Conservation (phyloP, 2,113 vertebrate genomes). For the Neogale vison region DNA sequence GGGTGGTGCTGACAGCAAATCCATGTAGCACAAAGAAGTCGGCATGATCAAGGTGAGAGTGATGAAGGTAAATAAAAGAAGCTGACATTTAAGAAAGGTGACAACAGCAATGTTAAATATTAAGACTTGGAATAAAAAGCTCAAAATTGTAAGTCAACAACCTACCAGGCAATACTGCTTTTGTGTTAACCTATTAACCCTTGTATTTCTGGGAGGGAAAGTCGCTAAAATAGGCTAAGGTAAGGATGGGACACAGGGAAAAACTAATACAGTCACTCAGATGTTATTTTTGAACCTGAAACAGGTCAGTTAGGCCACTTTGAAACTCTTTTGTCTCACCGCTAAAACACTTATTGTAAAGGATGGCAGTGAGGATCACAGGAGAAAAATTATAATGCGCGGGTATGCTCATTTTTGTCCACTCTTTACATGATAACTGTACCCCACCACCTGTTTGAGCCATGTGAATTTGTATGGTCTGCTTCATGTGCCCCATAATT, state of each 20-base stretch:
- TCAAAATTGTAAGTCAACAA: slow-evolving; percentile 66
- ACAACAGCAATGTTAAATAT: slow-evolving; percentile 49
- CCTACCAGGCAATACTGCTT: not conserved
- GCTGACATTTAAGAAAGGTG: slow-evolving; percentile 65
- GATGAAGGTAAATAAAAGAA: slow-evolving; percentile 54
- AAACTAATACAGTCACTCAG: not conserved
- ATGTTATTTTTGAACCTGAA: not conserved
- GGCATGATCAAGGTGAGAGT: not conserved
- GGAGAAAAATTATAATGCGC: not conserved
- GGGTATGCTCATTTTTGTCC: not conserved
- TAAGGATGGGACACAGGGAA: not conserved
- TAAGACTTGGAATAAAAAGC: slow-evolving; percentile 59
- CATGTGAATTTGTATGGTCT: not conserved
- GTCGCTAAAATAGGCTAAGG: not conserved
- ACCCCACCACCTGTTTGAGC: not conserved
- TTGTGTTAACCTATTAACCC: not conserved
- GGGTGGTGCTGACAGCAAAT: slow-evolving; percentile 54
- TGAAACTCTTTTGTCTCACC: not conserved
- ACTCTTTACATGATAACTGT: not conserved
- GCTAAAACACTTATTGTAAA: not conserved
- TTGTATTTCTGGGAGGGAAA: not conserved
- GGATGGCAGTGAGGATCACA: not conserved
- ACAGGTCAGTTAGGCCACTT: not conserved
- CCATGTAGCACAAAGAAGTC: slow-evolving; percentile 40
- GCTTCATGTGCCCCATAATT: not conserved